Percentiles rank a stretch among this genome's conserved stretches.
Evolutionary conservation across 2,113 vertebrate genomes (phyloP).

Genomic region (Actenoides lindsayi): DNA sequence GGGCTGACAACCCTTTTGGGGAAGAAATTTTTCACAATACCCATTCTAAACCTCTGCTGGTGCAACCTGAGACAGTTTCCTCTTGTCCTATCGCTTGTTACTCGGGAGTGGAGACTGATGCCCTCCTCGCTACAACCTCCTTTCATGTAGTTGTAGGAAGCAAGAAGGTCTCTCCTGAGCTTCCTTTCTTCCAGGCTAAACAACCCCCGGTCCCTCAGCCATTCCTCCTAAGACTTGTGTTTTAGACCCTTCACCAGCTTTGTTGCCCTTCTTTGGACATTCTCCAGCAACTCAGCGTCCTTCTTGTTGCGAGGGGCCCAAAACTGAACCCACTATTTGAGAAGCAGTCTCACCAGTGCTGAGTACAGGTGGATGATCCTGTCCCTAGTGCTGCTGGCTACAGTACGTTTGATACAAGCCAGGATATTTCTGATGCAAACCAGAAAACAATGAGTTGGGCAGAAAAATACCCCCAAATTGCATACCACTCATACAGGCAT

Average conservation of each 20-base stretch:
- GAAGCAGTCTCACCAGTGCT: no score
- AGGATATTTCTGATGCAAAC: no score
- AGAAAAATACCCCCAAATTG: not conserved
- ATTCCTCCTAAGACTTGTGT: not conserved
- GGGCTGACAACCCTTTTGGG: not conserved
- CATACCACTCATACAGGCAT: not conserved
- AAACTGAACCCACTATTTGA: no score
- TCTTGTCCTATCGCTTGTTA: not conserved
- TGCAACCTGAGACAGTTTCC: not conserved
- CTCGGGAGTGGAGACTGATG: no score
- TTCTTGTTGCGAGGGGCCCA: no score
- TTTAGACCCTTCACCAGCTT: not conserved
- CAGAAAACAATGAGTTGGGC: not conserved
- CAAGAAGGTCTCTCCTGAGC: not conserved
- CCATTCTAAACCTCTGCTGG: not conserved
- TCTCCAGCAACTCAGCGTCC: not conserved
- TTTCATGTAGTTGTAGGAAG: not conserved
- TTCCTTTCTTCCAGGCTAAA: not conserved
- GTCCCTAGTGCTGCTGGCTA: no score
- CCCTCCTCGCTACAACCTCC: not conserved
- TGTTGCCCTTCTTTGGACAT: not conserved
- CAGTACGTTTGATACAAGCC: no score
- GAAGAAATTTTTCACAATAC: not conserved
- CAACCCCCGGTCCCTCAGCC: not conserved
- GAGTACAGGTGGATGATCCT: no score